phyloP scores from a whole-genome alignment of 1,140 invertebrate species.

The Drosophila baimaii region DNA sequence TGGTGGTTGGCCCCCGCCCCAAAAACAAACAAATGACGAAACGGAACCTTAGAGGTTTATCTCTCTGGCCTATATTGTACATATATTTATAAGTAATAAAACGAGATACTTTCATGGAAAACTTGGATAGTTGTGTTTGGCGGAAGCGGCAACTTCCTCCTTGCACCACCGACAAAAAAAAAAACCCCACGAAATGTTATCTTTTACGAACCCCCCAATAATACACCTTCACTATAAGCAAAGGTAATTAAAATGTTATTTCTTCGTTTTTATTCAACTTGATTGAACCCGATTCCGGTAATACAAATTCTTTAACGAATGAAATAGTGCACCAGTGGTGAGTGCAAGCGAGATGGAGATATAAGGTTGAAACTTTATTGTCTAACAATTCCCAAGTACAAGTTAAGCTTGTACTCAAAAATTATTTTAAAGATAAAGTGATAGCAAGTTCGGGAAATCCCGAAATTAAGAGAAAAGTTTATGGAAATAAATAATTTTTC shows the following conservation, averaged over 20 bases:
- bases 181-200: conserved; percentile 3
- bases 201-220: not conserved
- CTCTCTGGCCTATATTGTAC: conserved; percentile 12
- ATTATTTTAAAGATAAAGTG: no score
- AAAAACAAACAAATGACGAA: conserved; percentile 14
- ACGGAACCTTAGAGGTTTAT: conserved; percentile 27
- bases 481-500: no score
- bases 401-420: no score
- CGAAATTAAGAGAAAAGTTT: no score
- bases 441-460: no score
- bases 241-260: conserved; percentile 1
- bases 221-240: conserved; percentile 1
- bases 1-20: conserved; percentile 21
- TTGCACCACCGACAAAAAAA: not conserved
- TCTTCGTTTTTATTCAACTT: not conserved
- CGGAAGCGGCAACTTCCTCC: conserved; percentile 8
- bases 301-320: not conserved
- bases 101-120: conserved; percentile 17
- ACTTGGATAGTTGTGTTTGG: conserved; percentile 7
- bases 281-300: not conserved
- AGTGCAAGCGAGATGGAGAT: no score
- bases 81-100: conserved; percentile 33
- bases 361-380: no score
- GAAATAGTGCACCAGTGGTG: no score
- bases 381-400: no score